phyloP scores from a whole-genome alignment of 1,140 invertebrate genomes.

The Spodoptera frugiperda region DNA sequence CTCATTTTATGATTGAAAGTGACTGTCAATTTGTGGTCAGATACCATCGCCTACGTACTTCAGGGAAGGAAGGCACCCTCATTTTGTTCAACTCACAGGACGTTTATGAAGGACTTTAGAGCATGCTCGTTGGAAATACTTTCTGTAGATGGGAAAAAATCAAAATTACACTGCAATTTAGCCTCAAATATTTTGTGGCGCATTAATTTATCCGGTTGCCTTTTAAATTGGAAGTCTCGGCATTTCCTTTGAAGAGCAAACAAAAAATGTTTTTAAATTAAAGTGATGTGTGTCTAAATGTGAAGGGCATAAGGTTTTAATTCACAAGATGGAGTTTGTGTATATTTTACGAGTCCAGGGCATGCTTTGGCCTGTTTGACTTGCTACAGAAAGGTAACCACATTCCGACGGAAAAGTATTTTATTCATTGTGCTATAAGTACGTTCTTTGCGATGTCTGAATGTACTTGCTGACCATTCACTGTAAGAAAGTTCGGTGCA shows the following conservation, averaged over 20 bases:
- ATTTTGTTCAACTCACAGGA: background rate
- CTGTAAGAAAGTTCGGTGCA: slow-evolving; percentile 52
- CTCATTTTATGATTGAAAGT: slow-evolving; percentile 64
- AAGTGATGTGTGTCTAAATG: slow-evolving; percentile 54
- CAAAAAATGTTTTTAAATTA: slow-evolving; percentile 60
- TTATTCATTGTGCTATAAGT: slow-evolving; percentile 51
- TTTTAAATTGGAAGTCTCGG: slow-evolving; percentile 69
- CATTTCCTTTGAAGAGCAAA: slow-evolving; percentile 68
- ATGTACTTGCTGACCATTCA: slow-evolving; percentile 53
- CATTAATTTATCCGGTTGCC: slow-evolving; percentile 64
- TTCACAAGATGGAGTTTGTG: slow-evolving; percentile 59
- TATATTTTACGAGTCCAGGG: slow-evolving; percentile 66
- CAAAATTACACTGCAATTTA: slow-evolving; percentile 48
- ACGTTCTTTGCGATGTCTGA: background rate
- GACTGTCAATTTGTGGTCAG: slow-evolving; percentile 57
- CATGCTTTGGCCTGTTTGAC: slow-evolving; percentile 52
- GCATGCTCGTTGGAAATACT: slow-evolving; percentile 15
- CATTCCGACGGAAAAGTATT: slow-evolving; percentile 62
- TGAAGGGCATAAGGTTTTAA: slow-evolving; percentile 56
- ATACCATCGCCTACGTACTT: background rate
- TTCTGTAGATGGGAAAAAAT: slow-evolving; percentile 23
- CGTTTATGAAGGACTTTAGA: slow-evolving; percentile 1
- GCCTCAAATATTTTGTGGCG: slow-evolving; percentile 47
- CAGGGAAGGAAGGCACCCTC: background rate
- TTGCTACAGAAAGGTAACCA: slow-evolving; percentile 50